Evolutionary conservation across 2,113 vertebrate genomes (phyloP).

Genomic region (Forbesichthys papilliferus): DNA sequence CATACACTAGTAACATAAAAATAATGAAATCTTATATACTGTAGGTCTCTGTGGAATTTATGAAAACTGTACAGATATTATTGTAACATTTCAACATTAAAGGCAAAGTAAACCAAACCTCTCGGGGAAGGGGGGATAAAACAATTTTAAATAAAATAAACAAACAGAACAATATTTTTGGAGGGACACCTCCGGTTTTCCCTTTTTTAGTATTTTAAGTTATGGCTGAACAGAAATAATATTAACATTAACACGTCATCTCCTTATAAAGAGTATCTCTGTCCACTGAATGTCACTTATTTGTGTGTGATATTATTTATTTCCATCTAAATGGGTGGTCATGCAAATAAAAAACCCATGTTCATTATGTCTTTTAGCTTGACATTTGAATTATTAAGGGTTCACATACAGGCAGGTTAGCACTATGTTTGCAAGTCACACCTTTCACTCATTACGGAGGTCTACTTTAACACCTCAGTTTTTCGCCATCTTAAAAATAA

Average conservation of each 20-base stretch:
- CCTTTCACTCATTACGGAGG: slow-evolving; percentile 22
- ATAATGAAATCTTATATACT: slow-evolving; percentile 30
- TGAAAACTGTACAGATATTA: slow-evolving; percentile 78
- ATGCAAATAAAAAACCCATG: slow-evolving; percentile 69
- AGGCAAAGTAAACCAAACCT: slow-evolving; percentile 38
- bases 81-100: slow-evolving; percentile 62
- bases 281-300: slow-evolving; percentile 55
- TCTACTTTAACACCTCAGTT: slow-evolving; percentile 1
- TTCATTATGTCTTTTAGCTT: slow-evolving; percentile 33
- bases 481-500: neutral
- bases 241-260: slow-evolving; percentile 55
- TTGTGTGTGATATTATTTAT: slow-evolving; percentile 47
- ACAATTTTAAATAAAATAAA: slow-evolving; percentile 4
- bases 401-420: slow-evolving; percentile 28
- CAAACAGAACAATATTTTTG: slow-evolving; percentile 24
- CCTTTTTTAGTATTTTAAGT: slow-evolving; percentile 42
- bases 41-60: slow-evolving; percentile 62
- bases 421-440: slow-evolving; percentile 10
- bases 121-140: slow-evolving; percentile 39
- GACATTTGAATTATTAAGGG: slow-evolving; percentile 23
- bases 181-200: slow-evolving; percentile 52
- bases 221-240: slow-evolving; percentile 59
- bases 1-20: slow-evolving; percentile 17
- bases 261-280: slow-evolving; percentile 48
- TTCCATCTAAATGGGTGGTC: slow-evolving; percentile 69